phyloP scores from a whole-genome alignment of 2,797 vertebrate species.

The Merluccius polli region DNA sequence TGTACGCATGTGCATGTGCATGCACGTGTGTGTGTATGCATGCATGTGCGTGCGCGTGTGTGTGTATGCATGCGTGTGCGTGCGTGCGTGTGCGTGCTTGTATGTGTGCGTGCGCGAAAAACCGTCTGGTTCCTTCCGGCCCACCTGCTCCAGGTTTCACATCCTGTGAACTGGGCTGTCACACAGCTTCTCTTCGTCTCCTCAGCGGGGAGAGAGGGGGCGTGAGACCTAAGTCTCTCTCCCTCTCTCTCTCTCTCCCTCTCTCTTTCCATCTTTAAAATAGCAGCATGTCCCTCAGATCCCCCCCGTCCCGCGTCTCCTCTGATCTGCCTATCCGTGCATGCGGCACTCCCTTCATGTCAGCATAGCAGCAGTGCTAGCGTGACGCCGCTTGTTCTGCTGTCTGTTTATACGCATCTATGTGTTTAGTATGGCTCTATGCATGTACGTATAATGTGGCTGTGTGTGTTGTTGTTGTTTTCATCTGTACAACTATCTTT shows the following conservation, averaged over 20 bases:
- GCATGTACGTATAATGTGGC: neutral
- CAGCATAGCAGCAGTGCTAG: no score
- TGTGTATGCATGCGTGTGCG: neutral
- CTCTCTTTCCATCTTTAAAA: neutral
- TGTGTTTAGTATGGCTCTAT: neutral
- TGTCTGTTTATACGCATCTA: neutral
- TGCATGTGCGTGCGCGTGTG: neutral
- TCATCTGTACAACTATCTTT: no score
- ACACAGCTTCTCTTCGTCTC: slow-evolving; percentile 25
- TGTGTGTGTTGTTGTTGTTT: neutral
- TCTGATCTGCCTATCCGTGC: neutral
- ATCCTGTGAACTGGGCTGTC: slow-evolving; percentile 27
- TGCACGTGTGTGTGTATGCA: neutral
- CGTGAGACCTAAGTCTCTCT: no score
- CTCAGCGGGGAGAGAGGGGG: slow-evolving; percentile 9
- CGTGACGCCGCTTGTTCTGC: no score
- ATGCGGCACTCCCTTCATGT: neutral
- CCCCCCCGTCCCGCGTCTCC: neutral
- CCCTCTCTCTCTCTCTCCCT: neutral
- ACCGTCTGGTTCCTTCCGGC: neutral
- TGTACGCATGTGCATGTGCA: neutral
- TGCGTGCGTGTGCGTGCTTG: neutral
- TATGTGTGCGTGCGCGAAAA: neutral
- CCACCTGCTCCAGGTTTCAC: slow-evolving; percentile 20
- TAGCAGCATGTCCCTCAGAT: slow-evolving; percentile 1